A percentile compares a stretch with the other conserved stretches of the same genome.
Conservation (phyloP, 2,888 invertebrate genomes). For the Dicyrtomina minuta region DNA sequence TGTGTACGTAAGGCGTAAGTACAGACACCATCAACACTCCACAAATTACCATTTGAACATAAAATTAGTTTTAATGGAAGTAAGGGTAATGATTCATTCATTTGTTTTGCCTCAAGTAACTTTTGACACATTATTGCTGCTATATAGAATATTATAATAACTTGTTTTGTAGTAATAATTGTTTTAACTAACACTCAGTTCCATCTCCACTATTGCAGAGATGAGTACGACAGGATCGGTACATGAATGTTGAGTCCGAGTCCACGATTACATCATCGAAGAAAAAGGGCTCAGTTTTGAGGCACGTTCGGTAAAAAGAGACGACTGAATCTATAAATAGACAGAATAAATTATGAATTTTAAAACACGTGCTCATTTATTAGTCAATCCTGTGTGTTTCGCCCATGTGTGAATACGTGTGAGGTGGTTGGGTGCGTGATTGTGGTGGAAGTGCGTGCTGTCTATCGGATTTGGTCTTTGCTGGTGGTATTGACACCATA, state of each 20-base stretch:
- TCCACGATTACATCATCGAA: slow-evolving; percentile 9
- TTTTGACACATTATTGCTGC: too few species aligned
- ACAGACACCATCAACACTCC: too few species aligned
- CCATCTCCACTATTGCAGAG: slow-evolving; percentile 28
- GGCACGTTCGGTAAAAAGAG: slow-evolving; percentile 12
- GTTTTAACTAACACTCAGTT: slow-evolving; percentile 1
- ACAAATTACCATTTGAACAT: too few species aligned
- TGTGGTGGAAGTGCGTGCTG: not conserved
- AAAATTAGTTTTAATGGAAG: too few species aligned
- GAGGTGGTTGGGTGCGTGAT: not conserved
- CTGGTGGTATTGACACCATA: too few species aligned
- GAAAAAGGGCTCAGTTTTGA: slow-evolving; percentile 10
- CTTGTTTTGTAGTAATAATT: not conserved
- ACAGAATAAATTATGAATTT: not conserved
- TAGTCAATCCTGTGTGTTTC: not conserved
- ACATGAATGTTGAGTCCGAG: slow-evolving; percentile 7
- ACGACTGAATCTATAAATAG: slow-evolving; percentile 12
- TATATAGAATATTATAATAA: too few species aligned
- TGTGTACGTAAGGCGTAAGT: too few species aligned
- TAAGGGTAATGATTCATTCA: too few species aligned
- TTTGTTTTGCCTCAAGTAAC: too few species aligned
- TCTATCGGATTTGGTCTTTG: not conserved
- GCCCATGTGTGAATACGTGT: not conserved
- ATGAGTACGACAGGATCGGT: slow-evolving; percentile 26
- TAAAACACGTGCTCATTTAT: slow-evolving; percentile 2